Percentiles rank a stretch among this genome's conserved stretches.
These are phyloP conservation scores for Pterostichus niger DNA, from an alignment of 2,888 invertebrate species.

Conservation along the genomic window DNA sequence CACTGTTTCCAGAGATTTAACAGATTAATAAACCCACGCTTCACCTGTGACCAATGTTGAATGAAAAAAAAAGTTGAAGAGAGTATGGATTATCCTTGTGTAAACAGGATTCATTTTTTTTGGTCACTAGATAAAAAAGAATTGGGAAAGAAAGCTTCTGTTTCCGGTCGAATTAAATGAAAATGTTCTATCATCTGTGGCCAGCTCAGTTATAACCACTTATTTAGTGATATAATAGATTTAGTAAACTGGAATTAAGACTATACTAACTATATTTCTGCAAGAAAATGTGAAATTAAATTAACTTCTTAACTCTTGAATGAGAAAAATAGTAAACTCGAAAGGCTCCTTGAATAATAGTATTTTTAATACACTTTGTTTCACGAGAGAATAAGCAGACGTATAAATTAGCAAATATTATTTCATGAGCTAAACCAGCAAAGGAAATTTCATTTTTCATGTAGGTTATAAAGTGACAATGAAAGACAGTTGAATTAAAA, in stretches of 20 bases:
- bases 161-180: constrained; percentile 4
- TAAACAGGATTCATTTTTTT: not conserved
- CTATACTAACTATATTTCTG: not conserved
- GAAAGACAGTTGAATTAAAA: too few species aligned
- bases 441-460: not conserved
- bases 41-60: not conserved
- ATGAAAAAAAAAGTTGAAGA: not conserved
- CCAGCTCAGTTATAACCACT: not conserved
- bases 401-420: constrained; percentile 7
- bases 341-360: too few species aligned
- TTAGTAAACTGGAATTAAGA: not conserved
- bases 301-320: too few species aligned
- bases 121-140: constrained; percentile 9
- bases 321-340: too few species aligned
- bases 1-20: not conserved
- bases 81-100: not conserved
- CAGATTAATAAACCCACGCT: constrained; percentile 13
- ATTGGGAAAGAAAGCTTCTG: constrained; percentile 2
- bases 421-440: not conserved
- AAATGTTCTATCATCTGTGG: not conserved
- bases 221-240: not conserved
- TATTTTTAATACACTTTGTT: not conserved
- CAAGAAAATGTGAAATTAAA: too few species aligned
- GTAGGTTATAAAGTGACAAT: too few species aligned
- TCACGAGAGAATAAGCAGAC: not conserved